Conservation (phyloP, 2,797 vertebrate species). For the Simalia tracyae region DNA sequence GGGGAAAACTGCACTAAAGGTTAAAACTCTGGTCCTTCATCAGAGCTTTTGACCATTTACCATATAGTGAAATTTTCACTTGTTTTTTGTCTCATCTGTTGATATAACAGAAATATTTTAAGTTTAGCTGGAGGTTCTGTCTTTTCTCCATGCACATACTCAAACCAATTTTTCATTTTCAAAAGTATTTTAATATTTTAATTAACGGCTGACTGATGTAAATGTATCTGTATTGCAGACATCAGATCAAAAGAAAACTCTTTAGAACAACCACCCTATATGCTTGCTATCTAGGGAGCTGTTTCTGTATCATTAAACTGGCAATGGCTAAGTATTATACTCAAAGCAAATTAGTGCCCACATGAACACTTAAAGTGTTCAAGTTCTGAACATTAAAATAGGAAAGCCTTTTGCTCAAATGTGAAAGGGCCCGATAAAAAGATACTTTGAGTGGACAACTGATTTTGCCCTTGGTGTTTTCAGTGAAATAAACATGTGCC, state of each 20-base stretch:
- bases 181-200: too few relatives aligned
- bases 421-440: constrained; percentile 22
- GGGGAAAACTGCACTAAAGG: neutral
- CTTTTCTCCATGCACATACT: neutral
- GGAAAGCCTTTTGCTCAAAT: neutral
- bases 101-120: neutral
- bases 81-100: neutral
- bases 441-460: neutral
- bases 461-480: constrained; percentile 29
- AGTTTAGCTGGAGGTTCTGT: neutral
- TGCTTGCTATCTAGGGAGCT: too few relatives aligned
- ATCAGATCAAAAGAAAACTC: neutral
- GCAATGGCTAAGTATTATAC: neutral
- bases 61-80: neutral
- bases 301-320: neutral
- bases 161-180: too few relatives aligned
- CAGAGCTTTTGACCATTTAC: neutral
- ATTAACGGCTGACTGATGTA: too few relatives aligned
- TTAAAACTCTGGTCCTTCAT: neutral
- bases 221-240: too few relatives aligned
- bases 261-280: too few relatives aligned
- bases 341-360: constrained; percentile 16
- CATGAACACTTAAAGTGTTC: constrained; percentile 19
- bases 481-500: constrained; percentile 50
- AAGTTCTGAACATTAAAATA: neutral